Base-by-base conservation (phyloP, 2,113 vertebrate genomes). In the Muscicapa adusta region DNA sequence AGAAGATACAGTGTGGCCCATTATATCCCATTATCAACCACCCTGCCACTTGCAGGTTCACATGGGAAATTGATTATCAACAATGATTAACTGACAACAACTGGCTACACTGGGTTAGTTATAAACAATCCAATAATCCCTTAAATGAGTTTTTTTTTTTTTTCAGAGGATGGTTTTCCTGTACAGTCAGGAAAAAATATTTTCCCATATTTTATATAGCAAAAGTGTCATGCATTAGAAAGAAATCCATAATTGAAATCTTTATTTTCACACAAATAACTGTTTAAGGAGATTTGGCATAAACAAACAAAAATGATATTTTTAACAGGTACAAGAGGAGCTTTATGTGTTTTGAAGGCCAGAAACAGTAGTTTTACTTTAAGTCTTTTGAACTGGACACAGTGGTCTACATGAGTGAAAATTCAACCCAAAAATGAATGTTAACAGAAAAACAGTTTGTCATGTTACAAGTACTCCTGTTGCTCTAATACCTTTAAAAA, bases 401-500 rank as follows among this genome's bases (percentile, higher is more conserved):
- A 91, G 61, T 66, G 9, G 65, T 95, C 90, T 74, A 47, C 38
- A 14, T 76, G 78, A 93, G 16, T 50, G 58, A 88, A 94, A 88
- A 92, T 62, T 82, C 83, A 94, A 85, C 76, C 31, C 65, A 89
- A 60, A 60, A 95, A 62, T 29, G 10, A 91, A 56, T 62, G 33
- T 36, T 79, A 89, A 61, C 34, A 71, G 19, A 29, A 56, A 74
- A 65, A 29, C 9, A 85, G 25, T 85, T 91, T 72, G 57, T 70
- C 83, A 93, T 62, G n/a, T 65, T 87, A 83, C 60, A 94, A 66
- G 56, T 91, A 90, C 62, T 90, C 68, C 36, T 79, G 22, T 92
- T 96, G 94, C 53, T 96, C 88, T 76, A 87, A 91, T 40, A 79
- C 48, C 50, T 90, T 89, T 92, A 93, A 96, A 94, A 33, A 63